phyloP scores from a whole-genome alignment of 2,888 invertebrate genomes.

The Mechanitis mazaeus region DNA sequence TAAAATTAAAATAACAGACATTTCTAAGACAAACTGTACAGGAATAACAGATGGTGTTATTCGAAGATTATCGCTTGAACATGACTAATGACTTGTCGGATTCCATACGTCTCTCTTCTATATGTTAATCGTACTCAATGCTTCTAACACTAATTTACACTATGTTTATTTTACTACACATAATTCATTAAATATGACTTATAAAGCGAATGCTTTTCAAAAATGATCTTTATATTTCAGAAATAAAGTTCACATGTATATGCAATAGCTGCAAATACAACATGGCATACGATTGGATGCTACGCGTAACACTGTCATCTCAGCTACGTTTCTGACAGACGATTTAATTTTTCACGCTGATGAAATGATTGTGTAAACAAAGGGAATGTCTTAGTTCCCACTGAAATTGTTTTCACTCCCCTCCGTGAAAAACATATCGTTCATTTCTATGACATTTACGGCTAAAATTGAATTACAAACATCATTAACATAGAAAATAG shows the following conservation, averaged over 20 bases:
- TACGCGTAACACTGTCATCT: conserved; percentile 63
- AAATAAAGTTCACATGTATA: conserved; percentile 6
- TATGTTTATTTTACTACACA: conserved; percentile 61
- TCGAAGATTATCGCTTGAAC: conserved; percentile 67
- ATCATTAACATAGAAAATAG: not conserved
- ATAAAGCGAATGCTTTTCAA: conserved; percentile 4
- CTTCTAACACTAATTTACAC: conserved; percentile 66
- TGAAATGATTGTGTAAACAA: conserved; percentile 56
- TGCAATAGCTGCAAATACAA: conserved; percentile 11
- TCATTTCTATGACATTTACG: conserved; percentile 3
- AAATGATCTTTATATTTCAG: conserved; percentile 21
- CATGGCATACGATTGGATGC: conserved; percentile 42
- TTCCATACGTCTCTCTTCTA: conserved; percentile 48
- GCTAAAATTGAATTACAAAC: conserved; percentile 1
- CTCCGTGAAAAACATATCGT: conserved; percentile 4
- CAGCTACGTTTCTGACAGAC: conserved; percentile 48
- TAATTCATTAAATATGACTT: conserved; percentile 33
- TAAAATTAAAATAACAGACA: conserved; percentile 27
- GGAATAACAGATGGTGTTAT: conserved; percentile 65
- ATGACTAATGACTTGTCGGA: conserved; percentile 67
- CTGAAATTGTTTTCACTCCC: conserved; percentile 46
- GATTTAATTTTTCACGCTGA: conserved; percentile 69
- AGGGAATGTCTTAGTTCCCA: conserved; percentile 46
- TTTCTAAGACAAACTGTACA: conserved; percentile 27
- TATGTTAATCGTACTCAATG: conserved; percentile 68